Conservation (phyloP, 2,113 vertebrate species). For the Xiphorhynchus elegans region DNA sequence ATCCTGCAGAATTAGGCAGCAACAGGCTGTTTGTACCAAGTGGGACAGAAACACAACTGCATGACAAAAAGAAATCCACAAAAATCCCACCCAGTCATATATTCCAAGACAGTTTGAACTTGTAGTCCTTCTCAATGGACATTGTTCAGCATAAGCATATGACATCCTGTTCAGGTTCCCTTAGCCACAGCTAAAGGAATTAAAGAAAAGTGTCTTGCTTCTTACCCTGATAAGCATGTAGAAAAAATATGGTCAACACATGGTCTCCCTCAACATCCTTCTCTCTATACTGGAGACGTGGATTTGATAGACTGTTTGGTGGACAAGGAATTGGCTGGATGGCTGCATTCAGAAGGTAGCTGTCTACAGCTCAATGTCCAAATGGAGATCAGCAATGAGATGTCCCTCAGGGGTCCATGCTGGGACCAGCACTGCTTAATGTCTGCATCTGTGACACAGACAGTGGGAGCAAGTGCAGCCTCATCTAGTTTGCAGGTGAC, state of each 20-base stretch:
- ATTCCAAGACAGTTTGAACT: neutral
- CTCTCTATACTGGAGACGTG: fast-evolving
- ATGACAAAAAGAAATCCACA: neutral
- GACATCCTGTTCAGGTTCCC: neutral
- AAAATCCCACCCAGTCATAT: neutral
- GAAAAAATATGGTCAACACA: neutral
- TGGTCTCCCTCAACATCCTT: neutral
- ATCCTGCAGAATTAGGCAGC: neutral
- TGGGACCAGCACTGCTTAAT: neutral
- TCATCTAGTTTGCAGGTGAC: neutral
- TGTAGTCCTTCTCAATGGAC: neutral
- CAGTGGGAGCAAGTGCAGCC: fast-evolving
- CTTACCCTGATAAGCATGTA: neutral
- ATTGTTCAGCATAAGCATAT: neutral
- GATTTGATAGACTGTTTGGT: neutral
- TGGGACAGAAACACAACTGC: neutral
- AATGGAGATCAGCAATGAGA: no score
- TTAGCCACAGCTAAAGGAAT: neutral
- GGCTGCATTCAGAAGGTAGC: fast-evolving
- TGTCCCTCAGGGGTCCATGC: fast-evolving
- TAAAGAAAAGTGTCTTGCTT: neutral
- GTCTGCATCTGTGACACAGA: neutral
- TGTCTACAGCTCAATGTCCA: no score
- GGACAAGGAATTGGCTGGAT: neutral
- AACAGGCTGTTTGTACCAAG: neutral